phyloP scores from a whole-genome alignment of 2,113 vertebrate genomes.

The Pampusana beccarii region DNA sequence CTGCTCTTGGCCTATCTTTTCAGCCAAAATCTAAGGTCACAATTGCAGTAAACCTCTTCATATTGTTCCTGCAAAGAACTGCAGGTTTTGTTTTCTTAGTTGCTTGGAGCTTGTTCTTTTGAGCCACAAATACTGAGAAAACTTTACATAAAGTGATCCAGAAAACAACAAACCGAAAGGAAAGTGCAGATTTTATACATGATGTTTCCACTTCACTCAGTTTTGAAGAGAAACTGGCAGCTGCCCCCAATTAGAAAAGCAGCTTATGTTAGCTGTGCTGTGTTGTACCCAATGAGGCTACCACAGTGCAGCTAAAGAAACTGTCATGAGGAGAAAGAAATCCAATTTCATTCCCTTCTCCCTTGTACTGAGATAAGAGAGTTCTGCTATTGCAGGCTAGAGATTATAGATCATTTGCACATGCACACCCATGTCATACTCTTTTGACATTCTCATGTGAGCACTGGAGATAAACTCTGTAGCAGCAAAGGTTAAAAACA shows the following conservation, averaged over 20 bases:
- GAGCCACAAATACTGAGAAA: not conserved
- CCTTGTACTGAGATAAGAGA: slow-evolving; percentile 12
- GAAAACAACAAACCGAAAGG: not conserved
- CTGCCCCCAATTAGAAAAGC: slow-evolving; percentile 22
- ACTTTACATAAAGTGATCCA: not conserved
- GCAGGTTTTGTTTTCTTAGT: not conserved
- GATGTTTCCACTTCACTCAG: not conserved
- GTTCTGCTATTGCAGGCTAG: slow-evolving; percentile 30
- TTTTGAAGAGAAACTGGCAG: not conserved
- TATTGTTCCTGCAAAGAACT: not conserved
- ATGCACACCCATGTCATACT: slow-evolving; percentile 1
- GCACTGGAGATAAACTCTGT: slow-evolving; percentile 4
- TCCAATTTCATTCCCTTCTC: slow-evolving; percentile 47
- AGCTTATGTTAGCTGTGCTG: slow-evolving; percentile 20
- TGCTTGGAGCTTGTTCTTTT: not conserved
- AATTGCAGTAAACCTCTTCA: not conserved
- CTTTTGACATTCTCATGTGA: slow-evolving; percentile 30
- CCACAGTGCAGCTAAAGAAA: slow-evolving; percentile 12
- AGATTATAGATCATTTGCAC: slow-evolving; percentile 52
- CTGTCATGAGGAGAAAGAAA: not conserved
- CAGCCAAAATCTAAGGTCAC: not conserved
- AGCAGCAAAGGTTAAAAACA: not conserved
- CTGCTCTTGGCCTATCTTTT: not conserved
- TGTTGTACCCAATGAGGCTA: not conserved
- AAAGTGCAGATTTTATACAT: not conserved